Conservation (phyloP, 2,797 vertebrate species). For the Capromys pilorides region DNA sequence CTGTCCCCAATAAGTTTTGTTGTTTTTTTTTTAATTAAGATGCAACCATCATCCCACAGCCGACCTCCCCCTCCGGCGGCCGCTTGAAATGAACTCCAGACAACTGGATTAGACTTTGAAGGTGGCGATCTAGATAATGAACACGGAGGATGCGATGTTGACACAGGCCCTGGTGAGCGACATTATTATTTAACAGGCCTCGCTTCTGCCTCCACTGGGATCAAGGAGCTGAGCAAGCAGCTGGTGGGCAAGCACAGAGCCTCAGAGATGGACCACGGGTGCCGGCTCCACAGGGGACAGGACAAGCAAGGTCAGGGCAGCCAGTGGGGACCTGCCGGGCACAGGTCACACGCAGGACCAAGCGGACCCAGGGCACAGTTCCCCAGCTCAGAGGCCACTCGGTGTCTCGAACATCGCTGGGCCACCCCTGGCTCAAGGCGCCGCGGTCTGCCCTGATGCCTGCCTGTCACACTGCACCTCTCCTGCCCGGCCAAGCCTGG, state of each 20-base stretch:
- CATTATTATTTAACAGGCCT: constrained; percentile 72
- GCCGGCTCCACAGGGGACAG: rapidly evolving
- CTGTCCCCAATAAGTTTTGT: background rate
- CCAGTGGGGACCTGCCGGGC: background rate
- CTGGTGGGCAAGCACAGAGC: background rate
- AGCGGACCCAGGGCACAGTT: background rate
- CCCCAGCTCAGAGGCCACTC: background rate
- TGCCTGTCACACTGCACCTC: background rate
- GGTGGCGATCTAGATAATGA: constrained; percentile 70
- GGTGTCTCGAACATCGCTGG: rapidly evolving
- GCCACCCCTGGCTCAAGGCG: rapidly evolving
- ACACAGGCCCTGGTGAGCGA: constrained; percentile 69
- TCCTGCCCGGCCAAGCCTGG: background rate
- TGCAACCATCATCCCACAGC: constrained; percentile 67
- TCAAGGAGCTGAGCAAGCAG: constrained; percentile 40
- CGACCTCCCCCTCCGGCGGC: constrained; percentile 65
- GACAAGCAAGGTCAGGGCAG: background rate
- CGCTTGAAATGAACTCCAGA: constrained; percentile 73
- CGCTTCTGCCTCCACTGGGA: background rate
- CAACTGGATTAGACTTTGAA: constrained; percentile 78
- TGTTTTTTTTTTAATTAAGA: constrained; percentile 67
- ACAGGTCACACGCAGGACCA: background rate
- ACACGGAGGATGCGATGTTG: constrained; percentile 57
- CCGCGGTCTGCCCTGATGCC: background rate
- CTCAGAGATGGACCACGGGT: background rate